Evolutionary conservation across 2,888 invertebrate genomes (phyloP), one percentile per base, ranked within the genome.

Genomic region (Masnerella sp.): DNA sequence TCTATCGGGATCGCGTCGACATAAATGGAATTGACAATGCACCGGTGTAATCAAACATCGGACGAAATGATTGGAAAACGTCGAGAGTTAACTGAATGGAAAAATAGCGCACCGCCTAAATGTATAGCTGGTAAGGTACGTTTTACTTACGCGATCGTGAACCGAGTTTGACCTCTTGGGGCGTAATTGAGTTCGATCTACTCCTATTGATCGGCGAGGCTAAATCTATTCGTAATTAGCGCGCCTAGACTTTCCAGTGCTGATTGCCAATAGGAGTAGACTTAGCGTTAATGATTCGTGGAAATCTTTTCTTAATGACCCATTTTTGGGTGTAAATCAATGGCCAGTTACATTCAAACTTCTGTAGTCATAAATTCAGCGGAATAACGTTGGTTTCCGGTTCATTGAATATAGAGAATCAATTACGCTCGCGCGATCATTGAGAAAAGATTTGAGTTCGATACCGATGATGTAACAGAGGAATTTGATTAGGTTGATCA

Each of bases 131-230:
- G 3, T 11, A 34, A n/a, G 34, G 34, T n/a, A 12, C 2, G 2
- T 45, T 12, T 40, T 54, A 54, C 52, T 54, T 54, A 54, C 52
- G 34, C 38, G 11, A 42, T 40, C 12, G 12, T 32, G 34, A 58
- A 45, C 36, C 34, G 28, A 22, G 42, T 45, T 45, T 30, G 58
- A 58, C 9, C 43, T 30, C n/a, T 17, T 43, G 20, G 22, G 9
- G n/a, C 38, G 32, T 20, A 30, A 42, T 43, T 4, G 17, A n/a
- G 17, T 56, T 43, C 30, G 14, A 43, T 56, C 42, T 32, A 32
- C 14, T 56, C 30, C 18, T 43, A 56, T 9, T 12, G 56, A 32
- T 32, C 17, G 43, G 32, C 9, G 18, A 28, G 20, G 7, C 4
- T 18, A 42, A 56, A 42, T 42, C 25, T 15, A 18, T 5, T 11